Percentiles rank a stretch among this genome's conserved stretches.
Conservation (phyloP, 2,797 vertebrate genomes). For the Coendou prehensilis region DNA sequence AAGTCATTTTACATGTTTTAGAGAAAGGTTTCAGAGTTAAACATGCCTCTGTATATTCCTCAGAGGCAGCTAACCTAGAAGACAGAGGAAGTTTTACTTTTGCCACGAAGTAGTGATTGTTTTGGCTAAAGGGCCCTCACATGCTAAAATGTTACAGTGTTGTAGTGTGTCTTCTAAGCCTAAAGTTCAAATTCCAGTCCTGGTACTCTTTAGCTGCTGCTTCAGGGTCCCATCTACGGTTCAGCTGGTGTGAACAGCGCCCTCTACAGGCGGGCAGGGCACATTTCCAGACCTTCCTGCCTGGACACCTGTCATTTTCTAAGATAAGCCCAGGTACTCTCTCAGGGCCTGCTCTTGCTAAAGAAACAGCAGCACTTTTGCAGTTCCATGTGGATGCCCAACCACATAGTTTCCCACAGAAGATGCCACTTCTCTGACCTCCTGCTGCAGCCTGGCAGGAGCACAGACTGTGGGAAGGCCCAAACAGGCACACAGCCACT, state of each 20-base stretch:
- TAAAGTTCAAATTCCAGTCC: neutral
- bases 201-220: neutral
- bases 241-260: fast-evolving
- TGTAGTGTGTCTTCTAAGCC: neutral
- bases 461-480: neutral
- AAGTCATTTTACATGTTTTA: neutral
- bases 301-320: neutral
- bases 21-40: neutral
- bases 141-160: neutral
- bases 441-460: neutral
- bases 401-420: neutral
- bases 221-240: fast-evolving
- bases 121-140: neutral
- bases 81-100: neutral
- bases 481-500: neutral
- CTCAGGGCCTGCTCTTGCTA: neutral
- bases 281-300: too few relatives aligned
- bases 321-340: fast-evolving
- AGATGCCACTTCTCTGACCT: neutral
- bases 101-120: neutral
- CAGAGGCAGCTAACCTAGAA: neutral
- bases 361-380: neutral
- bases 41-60: neutral
- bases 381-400: neutral
- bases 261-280: neutral